Evolutionary conservation across 2,797 vertebrate species (phyloP).

Genomic region (Anas bernieri): DNA sequence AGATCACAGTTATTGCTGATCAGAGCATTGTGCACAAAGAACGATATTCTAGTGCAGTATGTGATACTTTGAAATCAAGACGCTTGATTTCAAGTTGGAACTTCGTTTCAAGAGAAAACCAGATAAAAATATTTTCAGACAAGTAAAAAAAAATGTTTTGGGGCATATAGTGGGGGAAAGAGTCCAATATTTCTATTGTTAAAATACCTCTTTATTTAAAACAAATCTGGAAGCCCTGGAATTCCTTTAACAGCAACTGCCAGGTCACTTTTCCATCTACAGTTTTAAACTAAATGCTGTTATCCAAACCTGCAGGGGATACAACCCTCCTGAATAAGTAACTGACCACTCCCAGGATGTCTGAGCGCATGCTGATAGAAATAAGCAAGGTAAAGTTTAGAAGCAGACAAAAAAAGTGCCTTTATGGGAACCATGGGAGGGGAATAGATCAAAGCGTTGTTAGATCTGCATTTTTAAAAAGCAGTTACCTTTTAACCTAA

Average conservation of each 20-base stretch:
- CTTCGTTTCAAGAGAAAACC: neutral
- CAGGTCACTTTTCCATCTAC: neutral
- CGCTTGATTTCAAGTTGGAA: neutral
- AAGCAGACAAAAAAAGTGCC: neutral
- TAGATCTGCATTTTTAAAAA: neutral
- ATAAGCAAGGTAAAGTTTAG: neutral
- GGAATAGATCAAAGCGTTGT: neutral
- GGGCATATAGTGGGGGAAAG: neutral
- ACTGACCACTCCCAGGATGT: neutral
- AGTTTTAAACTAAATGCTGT: neutral
- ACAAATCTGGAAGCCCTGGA: neutral
- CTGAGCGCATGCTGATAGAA: neutral
- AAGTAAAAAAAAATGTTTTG: neutral
- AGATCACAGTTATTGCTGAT: neutral
- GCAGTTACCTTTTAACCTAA: conserved; percentile 88
- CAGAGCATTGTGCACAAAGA: neutral
- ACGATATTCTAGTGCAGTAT: neutral
- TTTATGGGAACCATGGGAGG: neutral
- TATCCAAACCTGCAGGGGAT: neutral
- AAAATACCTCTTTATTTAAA: neutral
- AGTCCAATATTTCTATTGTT: neutral
- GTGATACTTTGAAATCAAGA: neutral
- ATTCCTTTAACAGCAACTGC: neutral
- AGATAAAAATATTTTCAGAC: neutral
- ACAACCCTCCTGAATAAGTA: neutral